Conservation (phyloP, 2,888 invertebrate species). For the Xanthia icteritia region DNA sequence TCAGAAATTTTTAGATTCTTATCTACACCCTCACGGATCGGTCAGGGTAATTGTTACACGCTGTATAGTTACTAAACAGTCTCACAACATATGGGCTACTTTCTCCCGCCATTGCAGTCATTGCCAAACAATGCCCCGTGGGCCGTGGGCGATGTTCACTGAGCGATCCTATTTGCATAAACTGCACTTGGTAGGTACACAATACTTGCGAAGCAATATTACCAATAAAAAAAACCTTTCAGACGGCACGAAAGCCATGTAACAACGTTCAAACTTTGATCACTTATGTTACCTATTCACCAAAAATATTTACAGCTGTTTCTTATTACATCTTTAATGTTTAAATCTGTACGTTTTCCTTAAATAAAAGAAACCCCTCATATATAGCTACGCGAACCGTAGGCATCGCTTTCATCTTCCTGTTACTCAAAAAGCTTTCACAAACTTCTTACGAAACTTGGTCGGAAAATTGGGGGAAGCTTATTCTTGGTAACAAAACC, state of each 20-base stretch:
- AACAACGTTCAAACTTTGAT: no score
- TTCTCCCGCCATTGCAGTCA: conserved; percentile 20
- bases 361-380: background rate
- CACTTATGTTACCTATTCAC: no score
- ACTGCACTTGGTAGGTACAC: conserved; percentile 5
- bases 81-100: conserved; percentile 21
- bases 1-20: no score
- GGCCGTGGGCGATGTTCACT: conserved; percentile 22
- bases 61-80: background rate
- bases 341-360: background rate
- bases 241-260: no score
- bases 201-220: no score
- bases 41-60: no score
- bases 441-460: conserved; percentile 5
- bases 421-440: conserved; percentile 26
- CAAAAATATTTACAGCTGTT: no score
- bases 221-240: no score
- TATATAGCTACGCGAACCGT: background rate
- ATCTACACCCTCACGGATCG: no score
- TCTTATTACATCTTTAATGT: background rate
- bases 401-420: background rate
- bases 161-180: conserved; percentile 24
- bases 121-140: conserved; percentile 35
- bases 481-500: conserved; percentile 20
- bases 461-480: background rate